phyloP scores from a whole-genome alignment of 1,140 invertebrate species.

The Atta texana region DNA sequence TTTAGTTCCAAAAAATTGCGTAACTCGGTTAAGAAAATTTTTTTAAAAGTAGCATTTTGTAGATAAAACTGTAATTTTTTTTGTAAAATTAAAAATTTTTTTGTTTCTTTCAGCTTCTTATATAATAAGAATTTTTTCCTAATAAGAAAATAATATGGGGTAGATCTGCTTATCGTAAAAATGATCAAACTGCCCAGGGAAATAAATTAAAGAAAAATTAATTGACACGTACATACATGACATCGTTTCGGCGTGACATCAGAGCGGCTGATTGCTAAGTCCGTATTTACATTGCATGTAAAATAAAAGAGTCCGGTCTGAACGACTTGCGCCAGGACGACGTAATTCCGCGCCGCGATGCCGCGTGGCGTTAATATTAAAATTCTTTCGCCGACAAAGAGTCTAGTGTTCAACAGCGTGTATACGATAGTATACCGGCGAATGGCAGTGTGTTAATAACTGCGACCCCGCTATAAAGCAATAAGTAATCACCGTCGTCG shows the following conservation, averaged over 20 bases:
- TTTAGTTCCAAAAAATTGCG: too few species aligned
- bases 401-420: slow-evolving; percentile 69
- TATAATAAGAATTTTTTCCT: not conserved
- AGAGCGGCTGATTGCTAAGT: not conserved
- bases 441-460: slow-evolving; percentile 69
- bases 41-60: too few species aligned
- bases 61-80: too few species aligned
- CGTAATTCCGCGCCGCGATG: slow-evolving; percentile 46
- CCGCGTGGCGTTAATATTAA: slow-evolving; percentile 66
- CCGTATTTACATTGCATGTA: not conserved
- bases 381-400: slow-evolving; percentile 78
- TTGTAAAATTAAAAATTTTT: too few species aligned
- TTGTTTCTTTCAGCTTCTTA: not conserved
- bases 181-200: not conserved
- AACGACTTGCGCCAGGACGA: slow-evolving; percentile 14
- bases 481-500: slow-evolving; percentile 71
- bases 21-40: not conserved
- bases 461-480: slow-evolving; percentile 67
- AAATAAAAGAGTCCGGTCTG: slow-evolving; percentile 18
- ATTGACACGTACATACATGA: slow-evolving; percentile 20
- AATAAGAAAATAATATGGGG: not conserved
- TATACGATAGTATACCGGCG: slow-evolving; percentile 29
- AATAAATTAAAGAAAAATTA: slow-evolving; percentile 4
- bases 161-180: not conserved
- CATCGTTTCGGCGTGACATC: not conserved